Base-by-base conservation (phyloP, 2,797 vertebrate species). In the Pseudomugil tenellus region DNA sequence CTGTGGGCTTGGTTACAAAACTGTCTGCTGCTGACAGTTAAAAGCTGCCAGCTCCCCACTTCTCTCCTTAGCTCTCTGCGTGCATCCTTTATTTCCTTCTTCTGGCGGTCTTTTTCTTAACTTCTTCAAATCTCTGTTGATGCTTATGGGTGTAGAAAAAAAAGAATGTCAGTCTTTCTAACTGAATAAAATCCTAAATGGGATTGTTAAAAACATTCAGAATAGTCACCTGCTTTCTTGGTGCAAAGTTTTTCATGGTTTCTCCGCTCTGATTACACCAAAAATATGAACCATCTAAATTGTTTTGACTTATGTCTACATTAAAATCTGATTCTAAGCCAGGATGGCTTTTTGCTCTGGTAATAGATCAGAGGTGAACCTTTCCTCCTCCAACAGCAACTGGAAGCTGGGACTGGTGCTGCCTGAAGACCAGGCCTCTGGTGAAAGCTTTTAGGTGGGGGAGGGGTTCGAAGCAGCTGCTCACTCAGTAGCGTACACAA, bases 11-110 rank as follows among this genome's bases (percentile, higher is more conserved):
- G 34, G 32, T 58, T 71, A 26, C 64, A 55, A 70, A 69, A 55
- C 37, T 4, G 19, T 67, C 67, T 0, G 32, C 65, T 61, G 74
- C 65, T 61, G 74, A 79, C 10, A 48, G 49, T 16, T 25, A 26
- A 72, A 67, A 56, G 63, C 26, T 3, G 2, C 28, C 8, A 19
- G 35, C 67, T 48, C 65, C 62, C 9, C 31, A 31, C 46, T 1
- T 28, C n/a, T 51, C 43, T 39, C 21, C 32, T 1, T 32, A 43
- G 58, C 62, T 43, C 54, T 16, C 23, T 67, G 58, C 29, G 58
- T 29, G 28, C 1, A 8, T 31, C 16, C 39, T 70, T 73, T 34
- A 64, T 53, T 62, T 77, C 51, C 23, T 7, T 31, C 41, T 39
- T 52, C 8, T 0, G 2, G 59, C 57, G 56, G 34, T 39, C 19